Base-by-base conservation (phyloP, 1,140 invertebrate genomes). In the Drosophila sturtevanti region DNA sequence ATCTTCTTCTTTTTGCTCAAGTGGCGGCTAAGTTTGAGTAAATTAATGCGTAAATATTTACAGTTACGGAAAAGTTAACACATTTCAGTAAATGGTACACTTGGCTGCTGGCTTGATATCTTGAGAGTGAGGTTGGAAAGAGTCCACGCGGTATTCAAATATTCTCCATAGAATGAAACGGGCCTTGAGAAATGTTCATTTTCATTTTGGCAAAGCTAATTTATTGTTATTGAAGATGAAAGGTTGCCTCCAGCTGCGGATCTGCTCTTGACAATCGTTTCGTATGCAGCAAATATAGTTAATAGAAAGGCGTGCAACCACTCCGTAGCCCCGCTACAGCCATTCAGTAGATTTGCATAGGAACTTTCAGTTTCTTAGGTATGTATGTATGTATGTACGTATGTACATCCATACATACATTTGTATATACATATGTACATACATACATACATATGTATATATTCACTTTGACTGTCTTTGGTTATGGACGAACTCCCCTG, bases 341-440 rank as follows among this genome's bases (percentile, higher is more conserved):
- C 34, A 21, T 22, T 9, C 21, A 16, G 38, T 10, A 35, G 52
- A 18, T 16, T 35, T 41, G 27, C 16, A 41, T 41, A 7, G 27
- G 66, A 56, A 73, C 72, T 74, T 74, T 73, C 70, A 35, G 72
- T 74, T 73, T 74, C 72, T 60, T 37, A 14, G 1, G 22, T 38
- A n/a, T n/a, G n/a, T n/a, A n/a, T n/a, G n/a, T n/a, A n/a, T n/a
- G n/a, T n/a, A n/a, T n/a, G n/a, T n/a, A n/a, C n/a, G n/a, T n/a
- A n/a, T n/a, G n/a, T n/a, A n/a, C n/a, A n/a, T n/a, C n/a, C n/a
- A n/a, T n/a, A n/a, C n/a, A n/a, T n/a, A n/a, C n/a, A n/a, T n/a
- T n/a, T n/a, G n/a, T n/a, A n/a, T n/a, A n/a, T n/a, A n/a, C n/a
- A n/a, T n/a, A n/a, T n/a, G n/a, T n/a, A n/a, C n/a, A n/a, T n/a